Evolutionary conservation across 2,888 invertebrate genomes (phyloP), one percentile per base, ranked within the genome.

Genomic region (Phalangium opilio): DNA sequence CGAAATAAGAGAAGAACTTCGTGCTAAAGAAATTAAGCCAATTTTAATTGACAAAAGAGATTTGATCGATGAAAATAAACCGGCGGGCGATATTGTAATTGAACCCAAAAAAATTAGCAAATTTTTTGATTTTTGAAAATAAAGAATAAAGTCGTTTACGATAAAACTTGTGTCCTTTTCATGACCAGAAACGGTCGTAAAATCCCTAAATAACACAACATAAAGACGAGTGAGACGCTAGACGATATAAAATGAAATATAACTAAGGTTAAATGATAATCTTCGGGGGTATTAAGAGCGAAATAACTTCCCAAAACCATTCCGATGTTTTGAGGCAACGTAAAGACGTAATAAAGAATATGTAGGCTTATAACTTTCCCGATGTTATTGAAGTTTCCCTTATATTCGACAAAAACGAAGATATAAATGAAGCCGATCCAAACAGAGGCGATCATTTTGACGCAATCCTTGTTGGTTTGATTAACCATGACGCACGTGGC

Each of bases 401-500:
- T 52, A 27, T 52, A 52, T 18, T 52, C 52, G 7, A 52, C 49
- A 41, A 52, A 52, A 19, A 49, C 49, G 35, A 52, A 52, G 11
- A 52, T 49, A 35, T 52, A 52, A n/a, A 52, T 49, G 20, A 49
- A 40, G 5, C 52, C 52, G 47, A 52, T 49, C 39, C 47, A 52
- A 11, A 52, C 19, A n/a, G 52, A 47, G 14, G 49, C 36, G 1
- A 50, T 40, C 33, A 49, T 41, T 15, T 50, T 47, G 19, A 49
- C 44, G 1, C 50, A 17, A 8, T 41, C 38, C 35, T 45, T 45
- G 32, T 27, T 52, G 2, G 49, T 43, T 20, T 47, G 49, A 27
- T 51, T 47, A 27, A 48, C 46, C 12, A 52, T 47, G 12, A 52
- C 15, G 38, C 49, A 52, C 10, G 52, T 43, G 8, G 49, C 47